Base-by-base conservation (phyloP, 2,113 vertebrate genomes). In the Phaethon lepturus region DNA sequence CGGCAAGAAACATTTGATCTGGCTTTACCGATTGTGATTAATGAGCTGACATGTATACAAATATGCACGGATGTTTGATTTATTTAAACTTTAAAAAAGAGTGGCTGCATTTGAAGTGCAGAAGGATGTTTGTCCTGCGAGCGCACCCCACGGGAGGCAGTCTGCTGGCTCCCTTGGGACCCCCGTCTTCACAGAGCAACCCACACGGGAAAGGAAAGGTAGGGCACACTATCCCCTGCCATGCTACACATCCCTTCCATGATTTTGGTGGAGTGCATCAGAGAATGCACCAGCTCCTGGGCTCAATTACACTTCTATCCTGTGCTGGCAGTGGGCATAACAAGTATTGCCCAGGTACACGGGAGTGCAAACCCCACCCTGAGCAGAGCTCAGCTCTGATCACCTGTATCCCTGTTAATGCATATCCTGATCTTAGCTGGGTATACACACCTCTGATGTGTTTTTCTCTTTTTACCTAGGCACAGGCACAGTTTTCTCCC, bases 141-240 rank as follows among this genome's bases (percentile, higher is more conserved):
- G 25, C 2, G 2, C 12, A n/a, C 7, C 4, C 12, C 0, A 2
- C 0, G 6, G 59, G 38, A 86, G 16, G 44, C 24, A 40, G n/a
- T 9, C 23, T 35, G n/a, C 7, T 0, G 0, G 29, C 16, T 90
- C 40, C 75, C 38, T 59, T 1, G 29, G 64, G 49, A 52, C 10
- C 19, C 25, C 15, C 6, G 6, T n/a, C 47, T 76, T 77, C 35
- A n/a, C 13, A 90, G 28, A 86, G 42, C 25, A 45, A 20, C n/a
- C 19, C 19, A 8, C 31, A 4, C 3, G 17, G 28, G 55, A 63
- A 42, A 47, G 2, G 11, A 17, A 60, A 67, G 22, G 69, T 33
- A 10, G 15, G 31, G 42, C 45, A 60, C 20, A 4, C 1, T 0
- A 2, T 31, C 16, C 29, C 68, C 50, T 77, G 63, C 31, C 45